Base-by-base conservation (phyloP, 2,113 vertebrate species). In the Sylvietta virens region DNA sequence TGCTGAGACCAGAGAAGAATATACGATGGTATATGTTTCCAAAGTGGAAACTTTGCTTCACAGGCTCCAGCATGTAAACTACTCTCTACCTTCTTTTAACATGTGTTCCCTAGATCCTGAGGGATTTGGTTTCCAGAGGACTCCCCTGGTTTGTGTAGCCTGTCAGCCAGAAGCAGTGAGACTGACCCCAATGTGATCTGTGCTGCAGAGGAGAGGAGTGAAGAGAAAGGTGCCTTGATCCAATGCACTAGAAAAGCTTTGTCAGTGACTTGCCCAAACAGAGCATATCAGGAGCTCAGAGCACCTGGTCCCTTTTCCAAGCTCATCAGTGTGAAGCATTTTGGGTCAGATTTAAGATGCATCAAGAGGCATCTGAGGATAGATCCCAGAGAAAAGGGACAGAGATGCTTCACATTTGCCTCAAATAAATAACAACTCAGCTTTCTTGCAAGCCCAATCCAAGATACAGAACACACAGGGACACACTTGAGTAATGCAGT, bases 1-100 rank as follows among this genome's bases (percentile, higher is more conserved):
- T 78, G 47, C 58, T 7, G 2, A 33, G 33, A 57, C 9, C 53
- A 71, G 70, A 27, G 6, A 48, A 73, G n/a, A 66, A 56, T 19
- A 16, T n/a, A 66, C 20, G 13, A 64, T 15, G 3, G 0, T 33
- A 4, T 27, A 5, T 2, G 0, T 71, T 79, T 71, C 48, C 66
- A 76, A 71, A 88, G 21, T 4, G 8, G 18, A 64, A 78, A 81
- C 21, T 60, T 66, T 67, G 15, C 27, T 56, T 61, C 40, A 17
- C 27, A 64, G 57, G 30, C 23, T 90, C 39, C 57, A 71, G 53
- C 40, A 51, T 2, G 2, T 20, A 83, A 37, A 33, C 3, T 37
- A 76, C 12, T 7, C 35, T 58, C 13, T 31, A 60, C 23, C 40
- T 92, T 40, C 27, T 69, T 54, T 69, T 50, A 80, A 18, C 16